Conservation (phyloP, 64 coral and sea anemone species). For the Montipora cactus region DNA sequence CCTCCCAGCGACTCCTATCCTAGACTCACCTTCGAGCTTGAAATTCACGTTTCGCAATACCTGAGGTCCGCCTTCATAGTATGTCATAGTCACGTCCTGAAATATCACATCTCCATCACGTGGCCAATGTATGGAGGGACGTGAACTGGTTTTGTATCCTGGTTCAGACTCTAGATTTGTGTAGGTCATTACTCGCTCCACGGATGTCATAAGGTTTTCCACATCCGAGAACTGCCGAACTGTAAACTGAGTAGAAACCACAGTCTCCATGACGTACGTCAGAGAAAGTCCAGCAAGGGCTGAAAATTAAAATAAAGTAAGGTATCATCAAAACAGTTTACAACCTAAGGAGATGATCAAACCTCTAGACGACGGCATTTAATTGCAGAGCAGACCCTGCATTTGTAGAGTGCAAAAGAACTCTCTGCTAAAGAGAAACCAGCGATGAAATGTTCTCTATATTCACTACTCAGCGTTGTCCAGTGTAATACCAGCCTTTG, state of each 20-base stretch:
- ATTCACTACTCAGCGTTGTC: no score
- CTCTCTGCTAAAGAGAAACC: no score
- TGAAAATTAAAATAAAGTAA: background rate
- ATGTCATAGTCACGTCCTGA: background rate
- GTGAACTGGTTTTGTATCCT: background rate
- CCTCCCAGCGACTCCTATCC: background rate
- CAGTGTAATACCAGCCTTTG: no score
- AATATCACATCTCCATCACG: background rate
- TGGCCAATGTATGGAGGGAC: background rate
- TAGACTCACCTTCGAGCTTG: background rate
- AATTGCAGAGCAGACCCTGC: no score
- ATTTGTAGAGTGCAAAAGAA: no score
- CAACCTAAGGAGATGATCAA: no score
- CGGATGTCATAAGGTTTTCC: slow-evolving; percentile 36
- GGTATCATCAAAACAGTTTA: no score
- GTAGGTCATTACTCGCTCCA: background rate
- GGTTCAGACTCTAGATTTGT: background rate
- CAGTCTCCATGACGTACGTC: slow-evolving; percentile 8
- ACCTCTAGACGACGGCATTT: no score
- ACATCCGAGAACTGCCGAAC: background rate
- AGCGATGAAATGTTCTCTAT: no score
- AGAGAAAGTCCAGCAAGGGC: slow-evolving; percentile 15
- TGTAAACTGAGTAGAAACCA: background rate
- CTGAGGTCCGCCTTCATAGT: background rate
- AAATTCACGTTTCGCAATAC: background rate